Evolutionary conservation across 2,888 invertebrate genomes (phyloP).

Genomic region (Acanthosoma haemorrhoidale): DNA sequence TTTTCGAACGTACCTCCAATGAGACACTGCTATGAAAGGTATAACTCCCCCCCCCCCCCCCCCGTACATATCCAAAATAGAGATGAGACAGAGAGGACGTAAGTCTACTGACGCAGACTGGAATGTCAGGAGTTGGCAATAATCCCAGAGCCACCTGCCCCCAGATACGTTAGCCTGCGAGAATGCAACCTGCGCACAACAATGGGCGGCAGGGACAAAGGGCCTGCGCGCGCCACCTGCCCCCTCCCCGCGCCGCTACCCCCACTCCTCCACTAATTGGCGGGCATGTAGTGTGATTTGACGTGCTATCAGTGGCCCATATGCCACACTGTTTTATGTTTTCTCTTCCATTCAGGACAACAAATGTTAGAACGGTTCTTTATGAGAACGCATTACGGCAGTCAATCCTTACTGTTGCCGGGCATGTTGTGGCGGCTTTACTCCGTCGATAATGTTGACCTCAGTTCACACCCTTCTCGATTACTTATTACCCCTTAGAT

Average conservation of each 20-base stretch:
- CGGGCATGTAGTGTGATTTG: conserved; percentile 3
- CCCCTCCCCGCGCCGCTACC: conserved; percentile 3
- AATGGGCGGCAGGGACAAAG: conserved; percentile 11
- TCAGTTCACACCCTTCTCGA: too few relatives aligned
- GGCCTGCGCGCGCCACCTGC: conserved; percentile 7
- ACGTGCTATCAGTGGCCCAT: not conserved
- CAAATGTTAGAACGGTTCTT: too few relatives aligned
- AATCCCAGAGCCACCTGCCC: conserved; percentile 9
- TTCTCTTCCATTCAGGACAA: not conserved
- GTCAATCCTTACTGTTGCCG: too few relatives aligned
- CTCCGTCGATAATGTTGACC: too few relatives aligned
- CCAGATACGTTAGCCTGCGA: not conserved
- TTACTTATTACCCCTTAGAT: too few relatives aligned
- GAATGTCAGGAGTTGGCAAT: not conserved
- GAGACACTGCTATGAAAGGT: too few relatives aligned
- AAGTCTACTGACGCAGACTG: conserved; percentile 9
- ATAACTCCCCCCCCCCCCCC: too few relatives aligned
- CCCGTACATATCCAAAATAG: too few relatives aligned
- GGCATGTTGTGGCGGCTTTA: too few relatives aligned
- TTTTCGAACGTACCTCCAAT: too few relatives aligned
- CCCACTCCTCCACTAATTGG: not conserved
- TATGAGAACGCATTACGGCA: too few relatives aligned
- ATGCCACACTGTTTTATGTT: conserved; percentile 23
- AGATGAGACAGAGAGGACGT: not conserved
- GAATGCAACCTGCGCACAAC: conserved; percentile 14